These are phyloP conservation scores for Lethrus apterus DNA, from an alignment of 1,140 invertebrate species.

Conservation along the genomic window DNA sequence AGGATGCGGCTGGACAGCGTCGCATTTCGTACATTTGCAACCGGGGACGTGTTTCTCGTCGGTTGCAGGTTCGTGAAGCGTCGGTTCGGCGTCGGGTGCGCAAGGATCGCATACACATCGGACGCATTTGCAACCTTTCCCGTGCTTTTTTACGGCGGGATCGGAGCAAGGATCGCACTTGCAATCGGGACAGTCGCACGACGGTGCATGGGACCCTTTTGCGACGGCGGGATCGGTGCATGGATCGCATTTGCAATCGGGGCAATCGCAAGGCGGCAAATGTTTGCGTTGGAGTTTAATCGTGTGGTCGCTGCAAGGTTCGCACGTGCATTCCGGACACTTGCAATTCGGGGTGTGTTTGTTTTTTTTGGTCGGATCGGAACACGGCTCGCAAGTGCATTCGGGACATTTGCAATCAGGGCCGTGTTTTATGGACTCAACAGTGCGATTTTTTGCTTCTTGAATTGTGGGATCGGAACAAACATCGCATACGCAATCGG, in stretches of 20 bases:
- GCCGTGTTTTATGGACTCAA: slow-evolving; percentile 4
- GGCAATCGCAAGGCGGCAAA: slow-evolving; percentile 17
- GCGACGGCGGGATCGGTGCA: slow-evolving; percentile 24
- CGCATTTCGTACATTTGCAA: slow-evolving; percentile 6
- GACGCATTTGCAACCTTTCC: not conserved
- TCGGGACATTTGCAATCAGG: slow-evolving; percentile 4
- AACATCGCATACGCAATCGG: no score
- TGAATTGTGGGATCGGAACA: not conserved
- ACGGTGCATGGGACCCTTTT: not conserved
- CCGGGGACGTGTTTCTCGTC: not conserved
- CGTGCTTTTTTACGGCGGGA: slow-evolving; percentile 7
- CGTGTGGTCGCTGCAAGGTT: not conserved
- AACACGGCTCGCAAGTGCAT: slow-evolving; percentile 4
- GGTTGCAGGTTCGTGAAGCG: no score
- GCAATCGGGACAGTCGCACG: slow-evolving; percentile 3
- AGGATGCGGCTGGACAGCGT: slow-evolving; percentile 13
- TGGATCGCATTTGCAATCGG: slow-evolving; percentile 19
- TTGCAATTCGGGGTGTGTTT: slow-evolving; percentile 14
- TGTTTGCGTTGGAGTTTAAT: not conserved
- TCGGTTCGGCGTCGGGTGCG: not conserved
- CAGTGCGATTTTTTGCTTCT: not conserved
- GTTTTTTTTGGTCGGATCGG: no score
- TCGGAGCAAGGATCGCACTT: not conserved
- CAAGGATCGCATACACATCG: slow-evolving; percentile 6
- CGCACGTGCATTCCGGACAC: slow-evolving; percentile 13